Evolutionary conservation across 2,888 invertebrate genomes (phyloP).

Genomic region (Tachystola acroxantha): DNA sequence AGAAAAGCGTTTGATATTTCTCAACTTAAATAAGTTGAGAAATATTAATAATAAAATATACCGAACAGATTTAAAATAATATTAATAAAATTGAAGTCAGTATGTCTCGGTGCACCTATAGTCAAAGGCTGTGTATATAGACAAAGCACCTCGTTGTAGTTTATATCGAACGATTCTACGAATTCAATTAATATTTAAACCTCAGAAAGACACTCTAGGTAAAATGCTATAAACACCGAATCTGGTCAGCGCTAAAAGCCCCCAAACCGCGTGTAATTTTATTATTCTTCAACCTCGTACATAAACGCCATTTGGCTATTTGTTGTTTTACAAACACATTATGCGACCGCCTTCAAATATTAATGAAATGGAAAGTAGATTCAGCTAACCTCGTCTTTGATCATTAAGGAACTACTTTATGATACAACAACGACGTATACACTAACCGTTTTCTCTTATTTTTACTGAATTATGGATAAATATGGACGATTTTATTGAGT

Average conservation of each 20-base stretch:
- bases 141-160: conserved; percentile 56
- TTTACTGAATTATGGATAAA: too few relatives aligned
- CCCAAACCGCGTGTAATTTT: conserved; percentile 20
- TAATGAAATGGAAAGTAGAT: background rate
- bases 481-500: too few relatives aligned
- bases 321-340: conserved; percentile 4
- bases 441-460: too few relatives aligned
- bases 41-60: too few relatives aligned
- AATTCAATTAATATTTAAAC: conserved; percentile 59
- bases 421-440: too few relatives aligned
- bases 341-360: background rate
- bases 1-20: too few relatives aligned
- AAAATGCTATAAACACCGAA: conserved; percentile 31
- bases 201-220: conserved; percentile 43
- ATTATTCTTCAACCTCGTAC: conserved; percentile 14
- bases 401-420: too few relatives aligned
- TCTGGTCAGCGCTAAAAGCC: conserved; percentile 28
- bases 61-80: too few relatives aligned
- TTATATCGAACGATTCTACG: conserved; percentile 52
- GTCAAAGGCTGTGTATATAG: conserved; percentile 44
- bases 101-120: conserved; percentile 32
- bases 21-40: too few relatives aligned
- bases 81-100: conserved; percentile 41
- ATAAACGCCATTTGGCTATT: conserved; percentile 11
- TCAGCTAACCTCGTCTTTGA: too few relatives aligned